These are phyloP conservation scores for Trinectes maculatus DNA, from an alignment of 2,113 vertebrate genomes.

Conservation along the genomic window DNA sequence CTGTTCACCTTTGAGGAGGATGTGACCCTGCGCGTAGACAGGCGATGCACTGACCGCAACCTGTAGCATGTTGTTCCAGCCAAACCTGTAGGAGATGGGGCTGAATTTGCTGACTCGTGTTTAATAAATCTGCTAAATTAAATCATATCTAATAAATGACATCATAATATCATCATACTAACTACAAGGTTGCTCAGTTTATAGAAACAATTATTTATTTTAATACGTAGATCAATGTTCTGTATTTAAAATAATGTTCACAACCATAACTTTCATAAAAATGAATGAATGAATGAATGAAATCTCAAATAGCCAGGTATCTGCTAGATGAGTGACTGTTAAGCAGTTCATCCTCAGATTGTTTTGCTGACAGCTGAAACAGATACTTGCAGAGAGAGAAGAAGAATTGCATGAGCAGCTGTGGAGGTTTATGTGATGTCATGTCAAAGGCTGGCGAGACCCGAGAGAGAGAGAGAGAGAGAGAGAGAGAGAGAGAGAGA, in stretches of 20 bases:
- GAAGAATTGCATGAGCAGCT: constrained; percentile 39
- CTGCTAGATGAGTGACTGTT: neutral
- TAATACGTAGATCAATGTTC: too few relatives aligned
- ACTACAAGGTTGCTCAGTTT: too few relatives aligned
- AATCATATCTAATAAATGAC: too few relatives aligned
- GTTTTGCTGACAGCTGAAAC: constrained; percentile 29
- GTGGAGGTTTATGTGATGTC: constrained; percentile 38
- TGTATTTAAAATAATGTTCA: too few relatives aligned
- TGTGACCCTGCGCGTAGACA: constrained; percentile 11
- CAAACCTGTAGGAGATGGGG: neutral
- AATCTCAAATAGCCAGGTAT: neutral
- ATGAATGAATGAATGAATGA: too few relatives aligned
- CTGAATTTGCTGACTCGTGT: neutral
- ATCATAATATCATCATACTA: neutral
- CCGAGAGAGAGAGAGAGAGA: too few relatives aligned
- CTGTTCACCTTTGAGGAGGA: constrained; percentile 18
- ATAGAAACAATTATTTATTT: too few relatives aligned
- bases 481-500: too few relatives aligned
- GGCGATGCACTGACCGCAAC: neutral
- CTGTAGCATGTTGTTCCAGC: neutral
- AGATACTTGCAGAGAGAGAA: constrained; percentile 34
- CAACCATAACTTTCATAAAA: too few relatives aligned
- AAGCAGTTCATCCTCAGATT: constrained; percentile 3
- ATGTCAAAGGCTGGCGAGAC: constrained; percentile 36
- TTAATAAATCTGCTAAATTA: neutral